Conservation (phyloP, 2,797 vertebrate genomes). For the Tenualosa thibaudeaui region DNA sequence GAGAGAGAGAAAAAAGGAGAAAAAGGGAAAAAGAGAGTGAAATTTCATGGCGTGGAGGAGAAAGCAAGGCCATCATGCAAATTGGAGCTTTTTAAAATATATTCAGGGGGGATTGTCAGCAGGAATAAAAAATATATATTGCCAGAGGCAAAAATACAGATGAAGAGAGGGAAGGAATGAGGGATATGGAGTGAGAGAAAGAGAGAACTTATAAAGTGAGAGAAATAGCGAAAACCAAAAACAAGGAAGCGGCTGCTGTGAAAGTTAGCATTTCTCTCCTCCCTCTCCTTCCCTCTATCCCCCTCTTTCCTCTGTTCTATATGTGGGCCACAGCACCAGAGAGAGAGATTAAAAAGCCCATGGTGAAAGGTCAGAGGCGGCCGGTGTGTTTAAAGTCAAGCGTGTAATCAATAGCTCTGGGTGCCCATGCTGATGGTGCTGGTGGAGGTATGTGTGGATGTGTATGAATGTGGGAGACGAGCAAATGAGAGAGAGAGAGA, state of each 20-base stretch:
- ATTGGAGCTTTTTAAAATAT: conserved; percentile 15
- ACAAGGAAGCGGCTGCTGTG: not conserved
- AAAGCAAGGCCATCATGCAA: not conserved
- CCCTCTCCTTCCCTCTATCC: not conserved
- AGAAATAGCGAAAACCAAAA: not conserved
- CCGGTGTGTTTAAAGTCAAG: conserved; percentile 26
- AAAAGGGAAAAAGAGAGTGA: not conserved
- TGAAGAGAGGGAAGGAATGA: not conserved
- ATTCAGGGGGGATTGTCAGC: not conserved
- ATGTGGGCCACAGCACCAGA: no score
- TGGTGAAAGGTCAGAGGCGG: conserved; percentile 23
- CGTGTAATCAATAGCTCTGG: conserved; percentile 21
- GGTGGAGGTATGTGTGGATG: not conserved
- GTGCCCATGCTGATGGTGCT: not conserved
- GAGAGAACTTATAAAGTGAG: not conserved
- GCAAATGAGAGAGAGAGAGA: no score
- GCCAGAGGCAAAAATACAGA: conserved; percentile 8
- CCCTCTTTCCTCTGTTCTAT: not conserved
- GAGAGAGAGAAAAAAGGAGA: not conserved
- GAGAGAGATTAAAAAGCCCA: not conserved
- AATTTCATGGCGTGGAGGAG: not conserved
- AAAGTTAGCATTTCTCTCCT: not conserved
- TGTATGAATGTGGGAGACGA: not conserved
- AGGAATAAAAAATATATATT: not conserved
- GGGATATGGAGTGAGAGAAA: not conserved